Evolutionary conservation across 2,797 vertebrate genomes (phyloP).

Genomic region (Pangasius larnaudii): DNA sequence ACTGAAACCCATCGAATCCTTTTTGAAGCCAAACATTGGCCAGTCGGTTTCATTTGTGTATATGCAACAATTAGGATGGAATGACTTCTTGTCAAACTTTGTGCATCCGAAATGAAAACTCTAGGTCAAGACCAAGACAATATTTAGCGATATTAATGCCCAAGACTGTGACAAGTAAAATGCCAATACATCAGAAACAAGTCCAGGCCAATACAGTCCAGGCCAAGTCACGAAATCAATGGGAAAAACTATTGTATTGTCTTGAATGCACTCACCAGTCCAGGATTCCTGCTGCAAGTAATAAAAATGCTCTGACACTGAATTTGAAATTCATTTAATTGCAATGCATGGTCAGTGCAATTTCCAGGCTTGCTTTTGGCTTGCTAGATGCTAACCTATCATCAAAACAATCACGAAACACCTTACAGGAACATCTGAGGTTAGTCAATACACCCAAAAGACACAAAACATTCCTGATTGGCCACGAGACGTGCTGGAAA

Average conservation of each 20-base stretch:
- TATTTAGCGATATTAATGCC: not conserved
- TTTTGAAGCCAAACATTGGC: not conserved
- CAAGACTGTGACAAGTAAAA: not conserved
- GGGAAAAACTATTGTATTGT: not conserved
- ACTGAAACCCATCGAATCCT: not conserved
- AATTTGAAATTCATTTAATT: not conserved
- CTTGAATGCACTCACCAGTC: not conserved
- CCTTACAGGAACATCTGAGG: not conserved
- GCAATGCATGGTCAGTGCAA: not conserved
- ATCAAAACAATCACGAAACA: not conserved
- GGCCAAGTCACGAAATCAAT: not conserved
- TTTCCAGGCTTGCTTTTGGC: not conserved
- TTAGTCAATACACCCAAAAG: not conserved
- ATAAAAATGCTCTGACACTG: not conserved
- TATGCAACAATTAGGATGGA: not conserved
- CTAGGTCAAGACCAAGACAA: not conserved
- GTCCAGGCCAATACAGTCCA: not conserved
- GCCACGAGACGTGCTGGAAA: not conserved
- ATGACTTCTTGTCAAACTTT: not conserved
- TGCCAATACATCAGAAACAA: not conserved
- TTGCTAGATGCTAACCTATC: not conserved
- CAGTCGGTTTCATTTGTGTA: not conserved
- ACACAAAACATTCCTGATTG: not conserved
- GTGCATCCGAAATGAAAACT: not conserved
- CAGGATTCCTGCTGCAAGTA: not conserved